Evolutionary conservation across 2,113 vertebrate genomes (phyloP).

Genomic region (Sylvietta virens): DNA sequence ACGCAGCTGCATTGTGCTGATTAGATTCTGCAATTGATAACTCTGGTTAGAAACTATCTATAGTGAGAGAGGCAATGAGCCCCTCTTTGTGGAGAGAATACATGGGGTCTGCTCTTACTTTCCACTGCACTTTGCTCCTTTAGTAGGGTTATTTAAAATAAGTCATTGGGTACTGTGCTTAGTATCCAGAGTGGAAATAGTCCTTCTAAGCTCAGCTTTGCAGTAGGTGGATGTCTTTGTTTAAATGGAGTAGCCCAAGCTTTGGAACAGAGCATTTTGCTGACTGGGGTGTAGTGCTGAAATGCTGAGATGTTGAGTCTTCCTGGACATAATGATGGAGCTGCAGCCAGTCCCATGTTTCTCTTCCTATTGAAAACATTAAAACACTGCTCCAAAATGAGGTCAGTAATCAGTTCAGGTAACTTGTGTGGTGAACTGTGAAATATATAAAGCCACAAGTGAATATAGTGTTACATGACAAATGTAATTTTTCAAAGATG

Average conservation of each 20-base stretch:
- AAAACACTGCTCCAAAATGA: neutral
- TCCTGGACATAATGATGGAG: neutral
- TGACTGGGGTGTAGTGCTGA: neutral
- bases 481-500: neutral
- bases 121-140: neutral
- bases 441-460: neutral
- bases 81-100: neutral
- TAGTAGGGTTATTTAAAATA: neutral
- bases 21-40: neutral
- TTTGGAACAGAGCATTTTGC: neutral
- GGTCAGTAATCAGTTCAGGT: neutral
- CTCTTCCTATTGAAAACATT: neutral
- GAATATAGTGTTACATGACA: neutral
- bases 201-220: neutral
- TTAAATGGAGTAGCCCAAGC: neutral
- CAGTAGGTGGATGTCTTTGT: neutral
- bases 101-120: neutral
- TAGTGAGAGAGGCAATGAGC: neutral
- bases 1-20: neutral
- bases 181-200: neutral
- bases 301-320: neutral
- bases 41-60: slow-evolving; percentile 4
- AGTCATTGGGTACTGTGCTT: neutral
- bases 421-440: neutral
- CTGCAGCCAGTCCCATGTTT: neutral